These are phyloP conservation scores for Endotricha flammealis DNA, from an alignment of 2,888 invertebrate genomes.

Conservation along the genomic window DNA sequence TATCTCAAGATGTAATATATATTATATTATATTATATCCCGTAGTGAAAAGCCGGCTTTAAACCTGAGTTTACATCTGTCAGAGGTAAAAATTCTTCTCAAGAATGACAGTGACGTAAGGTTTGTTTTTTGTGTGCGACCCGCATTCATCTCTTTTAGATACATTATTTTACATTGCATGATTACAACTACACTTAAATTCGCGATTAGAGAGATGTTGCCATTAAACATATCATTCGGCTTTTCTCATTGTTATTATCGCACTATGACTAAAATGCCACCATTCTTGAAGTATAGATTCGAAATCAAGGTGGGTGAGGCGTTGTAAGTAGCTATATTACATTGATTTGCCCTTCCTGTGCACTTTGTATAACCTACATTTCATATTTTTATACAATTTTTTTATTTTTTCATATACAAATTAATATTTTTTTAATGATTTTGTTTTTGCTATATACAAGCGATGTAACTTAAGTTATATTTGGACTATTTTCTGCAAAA, in stretches of 20 bases:
- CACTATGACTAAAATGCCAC: slow-evolving; percentile 30
- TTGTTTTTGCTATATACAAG: slow-evolving; percentile 34
- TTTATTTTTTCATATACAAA: slow-evolving; percentile 1
- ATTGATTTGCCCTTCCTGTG: slow-evolving; percentile 5
- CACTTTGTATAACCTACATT: slow-evolving; percentile 2
- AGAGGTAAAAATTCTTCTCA: no score
- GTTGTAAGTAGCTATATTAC: slow-evolving; percentile 14
- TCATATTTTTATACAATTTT: slow-evolving; percentile 8
- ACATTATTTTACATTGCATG: slow-evolving; percentile 44
- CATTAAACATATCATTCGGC: slow-evolving; percentile 76
- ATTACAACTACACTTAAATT: slow-evolving; percentile 69
- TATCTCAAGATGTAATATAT: no score
- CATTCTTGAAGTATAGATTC: slow-evolving; percentile 14
- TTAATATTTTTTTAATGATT: slow-evolving; percentile 2
- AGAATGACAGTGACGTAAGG: no score
- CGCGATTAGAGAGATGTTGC: slow-evolving; percentile 72
- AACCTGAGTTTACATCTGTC: no score
- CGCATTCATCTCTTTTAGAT: slow-evolving; percentile 21
- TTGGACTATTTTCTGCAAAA: neutral
- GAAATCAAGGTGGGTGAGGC: slow-evolving; percentile 27
- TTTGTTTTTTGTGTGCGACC: slow-evolving; percentile 20
- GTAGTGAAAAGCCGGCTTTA: no score
- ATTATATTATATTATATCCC: no score
- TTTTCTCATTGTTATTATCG: slow-evolving; percentile 57
- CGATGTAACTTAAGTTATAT: slow-evolving; percentile 15